Conservation (phyloP, 2,113 vertebrate species). For the Eretmochelys imbricata region DNA sequence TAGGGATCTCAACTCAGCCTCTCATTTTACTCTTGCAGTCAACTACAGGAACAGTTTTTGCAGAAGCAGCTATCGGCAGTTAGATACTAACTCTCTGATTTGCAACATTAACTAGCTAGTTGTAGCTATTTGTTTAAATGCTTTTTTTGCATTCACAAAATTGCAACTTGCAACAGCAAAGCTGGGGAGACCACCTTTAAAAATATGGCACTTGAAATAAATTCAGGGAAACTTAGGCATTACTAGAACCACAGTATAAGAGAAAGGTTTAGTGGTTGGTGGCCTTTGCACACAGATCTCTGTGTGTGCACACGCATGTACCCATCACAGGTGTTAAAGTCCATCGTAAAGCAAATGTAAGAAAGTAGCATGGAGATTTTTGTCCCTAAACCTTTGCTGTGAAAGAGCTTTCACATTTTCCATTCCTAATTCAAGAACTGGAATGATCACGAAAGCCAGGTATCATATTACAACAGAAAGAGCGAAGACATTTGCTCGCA, state of each 20-base stretch:
- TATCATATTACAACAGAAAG: conserved; percentile 67
- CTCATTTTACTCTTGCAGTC: background rate
- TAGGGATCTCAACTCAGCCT: background rate
- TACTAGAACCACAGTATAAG: background rate
- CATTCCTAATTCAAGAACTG: conserved; percentile 71
- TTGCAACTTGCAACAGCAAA: background rate
- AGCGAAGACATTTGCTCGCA: conserved; percentile 66
- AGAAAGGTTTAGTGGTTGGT: background rate
- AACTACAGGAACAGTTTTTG: conserved; percentile 8
- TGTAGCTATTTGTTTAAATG: background rate
- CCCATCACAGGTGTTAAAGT: conserved; percentile 9
- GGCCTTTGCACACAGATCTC: background rate
- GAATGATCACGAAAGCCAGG: conserved; percentile 59
- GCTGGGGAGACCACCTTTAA: background rate
- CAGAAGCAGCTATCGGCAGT: background rate
- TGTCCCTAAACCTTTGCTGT: conserved; percentile 33
- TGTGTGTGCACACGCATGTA: background rate
- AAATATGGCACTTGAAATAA: background rate
- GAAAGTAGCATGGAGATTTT: background rate
- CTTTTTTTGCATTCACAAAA: conserved; percentile 14
- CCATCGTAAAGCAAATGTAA: conserved; percentile 25
- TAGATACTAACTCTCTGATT: background rate
- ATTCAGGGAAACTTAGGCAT: background rate
- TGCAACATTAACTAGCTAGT: background rate
- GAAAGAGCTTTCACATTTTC: conserved; percentile 68